A percentile compares a stretch with the other conserved stretches of the same genome.
Evolutionary conservation across 2,113 vertebrate species (phyloP).

Genomic region (Todiramphus saurophagus): DNA sequence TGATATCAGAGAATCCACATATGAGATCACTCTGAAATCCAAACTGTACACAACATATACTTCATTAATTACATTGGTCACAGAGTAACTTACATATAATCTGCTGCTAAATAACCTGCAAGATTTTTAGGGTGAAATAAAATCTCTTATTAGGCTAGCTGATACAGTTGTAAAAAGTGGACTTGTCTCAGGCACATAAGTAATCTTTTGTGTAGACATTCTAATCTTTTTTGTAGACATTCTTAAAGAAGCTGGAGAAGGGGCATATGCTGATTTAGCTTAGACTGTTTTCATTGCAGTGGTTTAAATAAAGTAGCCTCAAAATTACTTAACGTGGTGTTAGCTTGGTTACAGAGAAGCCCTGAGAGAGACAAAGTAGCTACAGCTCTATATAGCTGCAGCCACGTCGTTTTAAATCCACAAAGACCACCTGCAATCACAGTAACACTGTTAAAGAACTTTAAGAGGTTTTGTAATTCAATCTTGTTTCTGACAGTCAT

Average conservation of each 20-base stretch:
- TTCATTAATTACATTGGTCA: neutral
- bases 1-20: neutral
- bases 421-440: neutral
- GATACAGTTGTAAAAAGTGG: neutral
- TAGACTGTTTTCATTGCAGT: neutral
- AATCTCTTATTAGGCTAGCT: neutral
- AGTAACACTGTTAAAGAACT: neutral
- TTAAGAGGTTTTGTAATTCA: neutral
- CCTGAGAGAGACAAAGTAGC: neutral
- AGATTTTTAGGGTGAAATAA: neutral
- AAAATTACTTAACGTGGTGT: neutral
- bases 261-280: neutral
- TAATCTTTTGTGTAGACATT: neutral
- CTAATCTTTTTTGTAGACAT: slow-evolving; percentile 24
- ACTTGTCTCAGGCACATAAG: neutral
- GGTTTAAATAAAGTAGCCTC: slow-evolving; percentile 14
- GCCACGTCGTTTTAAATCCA: neutral
- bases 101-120: neutral
- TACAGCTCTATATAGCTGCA: neutral
- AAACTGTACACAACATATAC: neutral
- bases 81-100: neutral
- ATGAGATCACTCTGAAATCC: neutral
- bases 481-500: neutral
- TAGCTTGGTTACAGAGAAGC: neutral
- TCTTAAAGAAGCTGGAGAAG: neutral